A percentile compares a stretch with the other conserved stretches of the same genome.
These are phyloP conservation scores for Tenodera sinensis DNA, from an alignment of 2,888 invertebrate genomes.

Conservation along the genomic window DNA sequence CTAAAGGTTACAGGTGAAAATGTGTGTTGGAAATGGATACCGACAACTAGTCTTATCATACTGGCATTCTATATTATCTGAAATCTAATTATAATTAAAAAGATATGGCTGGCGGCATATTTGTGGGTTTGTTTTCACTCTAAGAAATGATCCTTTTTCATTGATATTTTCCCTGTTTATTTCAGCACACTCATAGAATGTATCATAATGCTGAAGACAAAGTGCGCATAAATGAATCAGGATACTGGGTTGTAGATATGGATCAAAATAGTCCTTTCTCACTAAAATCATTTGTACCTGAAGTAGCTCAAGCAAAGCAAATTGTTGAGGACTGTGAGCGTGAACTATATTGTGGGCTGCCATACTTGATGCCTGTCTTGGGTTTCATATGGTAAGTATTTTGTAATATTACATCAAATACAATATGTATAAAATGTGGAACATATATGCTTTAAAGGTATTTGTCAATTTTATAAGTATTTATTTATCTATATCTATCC, in stretches of 20 bases:
- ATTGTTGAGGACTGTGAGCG: conserved; percentile 56
- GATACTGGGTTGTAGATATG: conserved; percentile 71
- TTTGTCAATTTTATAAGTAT: too few relatives aligned
- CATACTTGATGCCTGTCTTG: conserved; percentile 72
- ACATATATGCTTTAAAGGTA: too few relatives aligned
- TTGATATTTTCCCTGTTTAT: conserved; percentile 8
- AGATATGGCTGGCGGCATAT: too few relatives aligned
- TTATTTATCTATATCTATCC: too few relatives aligned
- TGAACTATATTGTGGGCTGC: conserved; percentile 72
- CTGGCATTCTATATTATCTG: too few relatives aligned
- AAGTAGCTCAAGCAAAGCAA: conserved; percentile 48
- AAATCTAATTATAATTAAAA: too few relatives aligned
- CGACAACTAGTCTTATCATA: too few relatives aligned
- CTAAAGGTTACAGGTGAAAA: too few relatives aligned
- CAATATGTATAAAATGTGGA: too few relatives aligned
- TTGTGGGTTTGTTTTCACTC: too few relatives aligned
- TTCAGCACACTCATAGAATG: conserved; percentile 61
- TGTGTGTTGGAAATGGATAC: too few relatives aligned
- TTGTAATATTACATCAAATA: too few relatives aligned
- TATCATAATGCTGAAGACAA: conserved; percentile 52
- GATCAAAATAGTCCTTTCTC: conserved; percentile 68
- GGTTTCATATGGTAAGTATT: conserved; percentile 56
- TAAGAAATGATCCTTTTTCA: conserved; percentile 23
- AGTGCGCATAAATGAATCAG: conserved; percentile 49
- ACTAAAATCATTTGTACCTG: conserved; percentile 54